Evolutionary conservation across 2,113 vertebrate species (phyloP), one percentile per base, ranked within the genome.

Genomic region (Seriola rivoliana): DNA sequence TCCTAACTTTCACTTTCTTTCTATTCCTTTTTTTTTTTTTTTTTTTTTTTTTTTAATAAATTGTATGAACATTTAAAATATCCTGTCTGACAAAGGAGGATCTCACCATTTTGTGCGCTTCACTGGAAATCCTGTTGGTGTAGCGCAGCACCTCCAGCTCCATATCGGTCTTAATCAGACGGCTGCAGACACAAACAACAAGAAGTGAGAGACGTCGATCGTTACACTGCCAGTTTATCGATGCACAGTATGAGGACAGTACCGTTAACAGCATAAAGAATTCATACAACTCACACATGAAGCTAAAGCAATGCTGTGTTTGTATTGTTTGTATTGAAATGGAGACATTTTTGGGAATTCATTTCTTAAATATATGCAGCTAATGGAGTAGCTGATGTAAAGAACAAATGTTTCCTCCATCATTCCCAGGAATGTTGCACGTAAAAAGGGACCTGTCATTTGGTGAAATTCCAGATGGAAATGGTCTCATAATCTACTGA

Each of bases 121-220:
- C 97, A 5, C 98, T 99, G 95, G 98, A 99, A 90, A 99, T 93
- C 87, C 95, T 95, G 93, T 99, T 99, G 84, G 98, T 98, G 92
- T 99, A 99, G 65, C 98, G 97, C 82, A 99, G 88, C 71, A 99
- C 96, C 94, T 99, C 98, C 92, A 99, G 91, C 92, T 99, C 98
- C 98, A 99, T 98, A 90, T 99, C 97, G 0, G 97, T 99, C 94
- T 99, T 99, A 81, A 95, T 86, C 70, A 99, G 95, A 46, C 98
- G 98, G 90, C 98, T 99, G 85, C 11, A 81, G 64, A 82, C 32
- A 66, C 19, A 85, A 3, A 74, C 66, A 74, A 70, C 3, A 52
- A 50, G 50, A 50, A 66, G 12, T 25, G 40, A 71, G 42, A 44
- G 8, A 80, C 4, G 69, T 21, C 23, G 25, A 42, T 60, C 25